Conservation (phyloP, 2,888 invertebrate genomes). For the Tenthredo amoena region DNA sequence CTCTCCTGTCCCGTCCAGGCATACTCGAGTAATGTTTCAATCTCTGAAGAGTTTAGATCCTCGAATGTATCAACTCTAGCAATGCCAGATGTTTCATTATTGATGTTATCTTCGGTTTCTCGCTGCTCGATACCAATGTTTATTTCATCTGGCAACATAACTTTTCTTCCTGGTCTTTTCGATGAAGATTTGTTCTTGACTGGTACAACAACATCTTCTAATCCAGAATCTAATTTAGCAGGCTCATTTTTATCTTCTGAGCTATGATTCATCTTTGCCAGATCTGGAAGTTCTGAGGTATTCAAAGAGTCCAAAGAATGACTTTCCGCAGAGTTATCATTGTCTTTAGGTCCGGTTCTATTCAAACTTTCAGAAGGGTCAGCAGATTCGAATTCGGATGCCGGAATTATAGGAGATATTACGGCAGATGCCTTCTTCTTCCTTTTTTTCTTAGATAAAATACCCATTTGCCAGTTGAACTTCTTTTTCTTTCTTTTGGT, state of each 20-base stretch:
- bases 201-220: constrained; percentile 25
- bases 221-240: constrained; percentile 53
- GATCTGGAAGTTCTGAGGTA: not conserved
- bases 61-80: constrained; percentile 76
- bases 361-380: constrained; percentile 37
- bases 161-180: not conserved
- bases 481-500: constrained; percentile 70
- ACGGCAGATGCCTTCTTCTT: constrained; percentile 54
- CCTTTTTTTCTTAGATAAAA: constrained; percentile 59
- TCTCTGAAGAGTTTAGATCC: constrained; percentile 65
- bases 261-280: not conserved
- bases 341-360: not conserved
- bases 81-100: constrained; percentile 39
- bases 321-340: not conserved
- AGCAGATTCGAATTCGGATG: constrained; percentile 21
- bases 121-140: not conserved
- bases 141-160: not conserved
- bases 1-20: constrained; percentile 68
- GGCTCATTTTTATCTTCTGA: constrained; percentile 59
- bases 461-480: constrained; percentile 70
- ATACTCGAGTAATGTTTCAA: constrained; percentile 65
- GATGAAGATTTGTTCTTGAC: constrained; percentile 9
- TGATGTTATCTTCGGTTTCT: constrained; percentile 70
- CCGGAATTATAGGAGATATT: constrained; percentile 40
- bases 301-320: constrained; percentile 17